A percentile compares a stretch with the other conserved stretches of the same genome.
Conservation (phyloP, 2,113 vertebrate genomes). For the Carassius gibelio region DNA sequence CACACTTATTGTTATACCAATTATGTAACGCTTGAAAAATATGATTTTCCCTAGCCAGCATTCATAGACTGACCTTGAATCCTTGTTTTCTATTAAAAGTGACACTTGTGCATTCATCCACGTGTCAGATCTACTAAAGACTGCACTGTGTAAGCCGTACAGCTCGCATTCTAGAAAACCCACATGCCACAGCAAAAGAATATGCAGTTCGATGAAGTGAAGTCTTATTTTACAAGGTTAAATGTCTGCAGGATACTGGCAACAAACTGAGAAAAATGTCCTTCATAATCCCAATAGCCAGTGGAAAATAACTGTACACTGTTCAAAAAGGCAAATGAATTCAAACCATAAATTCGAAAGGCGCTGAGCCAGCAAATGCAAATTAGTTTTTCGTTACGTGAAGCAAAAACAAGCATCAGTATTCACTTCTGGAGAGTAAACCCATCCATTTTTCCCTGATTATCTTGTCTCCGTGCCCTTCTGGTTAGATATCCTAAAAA, state of each 20-base stretch:
- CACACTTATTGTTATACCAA: neutral
- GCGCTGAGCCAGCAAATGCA: constrained; percentile 32
- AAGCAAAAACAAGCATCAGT: constrained; percentile 17
- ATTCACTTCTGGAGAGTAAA: constrained; percentile 27
- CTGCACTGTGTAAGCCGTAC: neutral
- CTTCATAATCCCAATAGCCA: neutral
- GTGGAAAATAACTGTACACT: neutral
- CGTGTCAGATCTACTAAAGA: constrained; percentile 3
- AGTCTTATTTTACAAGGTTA: constrained; percentile 19
- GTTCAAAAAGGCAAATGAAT: neutral
- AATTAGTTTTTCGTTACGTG: neutral
- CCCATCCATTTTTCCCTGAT: constrained; percentile 25
- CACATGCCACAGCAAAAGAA: neutral
- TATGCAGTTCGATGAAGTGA: constrained; percentile 1
- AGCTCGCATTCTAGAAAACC: neutral
- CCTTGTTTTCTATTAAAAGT: neutral
- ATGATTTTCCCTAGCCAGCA: constrained; percentile 1
- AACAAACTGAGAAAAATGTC: neutral
- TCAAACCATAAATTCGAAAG: neutral
- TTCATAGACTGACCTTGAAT: constrained; percentile 14
- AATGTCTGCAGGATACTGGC: neutral
- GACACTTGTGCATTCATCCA: neutral
- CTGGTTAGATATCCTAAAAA: constrained; percentile 38
- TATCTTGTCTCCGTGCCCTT: constrained; percentile 50
- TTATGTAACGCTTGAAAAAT: neutral